Base-by-base conservation (phyloP, 2,888 invertebrate species). In the Physocephala rufipes region DNA sequence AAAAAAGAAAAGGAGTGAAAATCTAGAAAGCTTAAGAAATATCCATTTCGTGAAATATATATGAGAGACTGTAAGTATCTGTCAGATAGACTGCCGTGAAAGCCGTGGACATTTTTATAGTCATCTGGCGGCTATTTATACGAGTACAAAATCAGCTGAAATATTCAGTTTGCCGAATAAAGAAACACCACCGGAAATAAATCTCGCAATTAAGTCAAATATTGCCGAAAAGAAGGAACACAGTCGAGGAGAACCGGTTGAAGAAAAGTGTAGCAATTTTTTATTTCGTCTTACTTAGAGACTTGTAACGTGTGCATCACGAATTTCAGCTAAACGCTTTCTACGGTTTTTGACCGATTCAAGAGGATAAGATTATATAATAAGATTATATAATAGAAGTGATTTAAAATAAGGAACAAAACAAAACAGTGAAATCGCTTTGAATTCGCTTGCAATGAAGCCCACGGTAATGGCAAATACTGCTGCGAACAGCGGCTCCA, bases 391-490 rank as follows among this genome's bases (percentile, higher is more conserved):
- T n/a, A n/a, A n/a, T n/a, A n/a, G n/a, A n/a, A n/a, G n/a, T n/a
- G n/a, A n/a, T n/a, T n/a, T 26, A 16, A 30, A 28, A 9, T 49
- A 19, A 61, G 51, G 1, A 45, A 55, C 24, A 7, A 12, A 36
- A 65, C 55, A 62, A 43, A 12, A 4, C 30, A 61, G 59, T 59
- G 19, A 21, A 53, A 59, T 43, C n/a, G 26, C n/a, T 12, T 70
- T 47, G 28, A 13, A 21, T 16, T 45, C 26, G 13, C 24, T 16
- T 16, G 1, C n/a, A 70, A 80, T 84, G 85, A 85, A 84, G 79
- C 84, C 84, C 74, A 80, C 82, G 82, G 82, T 85, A 82, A 82
- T 84, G 80, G 74, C 83, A 74, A 81, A 79, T 74, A 73, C 75
- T 67, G 77, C 70, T 61, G 74, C 75, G 51, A 70, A 72, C 53